phyloP scores from a whole-genome alignment of 2,797 vertebrate species.

The Acrocephalus scirpaceus region DNA sequence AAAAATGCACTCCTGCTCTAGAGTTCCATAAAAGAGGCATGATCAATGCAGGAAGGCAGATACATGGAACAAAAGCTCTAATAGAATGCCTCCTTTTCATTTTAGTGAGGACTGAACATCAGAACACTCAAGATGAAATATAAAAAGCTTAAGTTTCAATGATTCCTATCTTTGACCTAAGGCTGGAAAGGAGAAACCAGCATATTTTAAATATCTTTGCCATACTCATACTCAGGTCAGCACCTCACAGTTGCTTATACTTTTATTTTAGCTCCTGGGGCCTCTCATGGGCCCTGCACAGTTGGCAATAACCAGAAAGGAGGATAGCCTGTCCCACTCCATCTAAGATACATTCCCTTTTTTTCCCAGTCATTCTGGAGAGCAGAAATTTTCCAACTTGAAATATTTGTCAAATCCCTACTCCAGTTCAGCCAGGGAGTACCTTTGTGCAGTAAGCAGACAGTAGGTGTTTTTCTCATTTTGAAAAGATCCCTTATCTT shows the following conservation, averaged over 20 bases:
- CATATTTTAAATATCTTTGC: background rate
- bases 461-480: background rate
- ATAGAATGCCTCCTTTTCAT: background rate
- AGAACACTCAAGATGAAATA: background rate
- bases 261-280: background rate
- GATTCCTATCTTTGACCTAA: background rate
- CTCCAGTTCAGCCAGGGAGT: background rate
- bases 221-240: background rate
- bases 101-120: background rate
- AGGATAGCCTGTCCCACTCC: background rate
- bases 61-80: background rate
- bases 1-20: background rate
- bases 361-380: background rate
- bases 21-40: background rate
- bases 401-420: background rate
- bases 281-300: background rate
- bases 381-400: background rate
- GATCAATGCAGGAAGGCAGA: background rate
- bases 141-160: background rate
- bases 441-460: background rate
- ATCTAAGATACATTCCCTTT: background rate
- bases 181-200: background rate
- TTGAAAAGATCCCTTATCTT: background rate
- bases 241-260: background rate
- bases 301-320: background rate